Base-by-base conservation (phyloP, 1,140 invertebrate species). In the Eurytemora carolleeae region DNA sequence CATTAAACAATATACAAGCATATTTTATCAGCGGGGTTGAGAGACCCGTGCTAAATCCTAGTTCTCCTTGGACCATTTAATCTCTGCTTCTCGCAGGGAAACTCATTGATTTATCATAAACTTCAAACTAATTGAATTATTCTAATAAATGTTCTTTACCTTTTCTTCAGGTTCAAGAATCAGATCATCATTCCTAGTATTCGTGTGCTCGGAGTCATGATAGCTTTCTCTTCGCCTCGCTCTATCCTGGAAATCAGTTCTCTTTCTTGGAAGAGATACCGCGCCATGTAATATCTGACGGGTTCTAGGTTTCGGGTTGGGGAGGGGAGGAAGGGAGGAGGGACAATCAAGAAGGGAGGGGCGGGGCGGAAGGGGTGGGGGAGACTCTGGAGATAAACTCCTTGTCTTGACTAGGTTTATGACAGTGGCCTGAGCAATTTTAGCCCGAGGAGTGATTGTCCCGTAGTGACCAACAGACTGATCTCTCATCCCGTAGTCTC, bases 321-420 rank as follows among this genome's bases (percentile, higher is more conserved):
- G 31, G n/a, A 44, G 7, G 7, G 31, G 31, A 7, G 31, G 31
- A 12, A 44, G 31, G 7, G 31, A 44, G 31, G 7, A 12, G n/a
- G 31, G 31, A 7, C 7, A 7, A 12, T 7, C 7, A n/a, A 12
- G 31, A 7, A 44, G n/a, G 31, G 31, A 7, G n/a, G 31, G 31
- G n/a, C 31, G 31, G 7, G 31, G 31, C 31, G 31, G 31, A 12
- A 44, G n/a, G 7, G 31, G 59, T 15, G 59, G 59, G 31, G 59
- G 59, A 2, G 44, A 52, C 44, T 26, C 17, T 12, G 20, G 24
- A n/a, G 59, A 19, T 15, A 3, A 19, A 1, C 31, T 16, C 24
- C 2, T 26, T 18, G 1, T 19, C 7, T 44, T 60, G 59, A 60
- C 59, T 60, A 60, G 59, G 52, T 60, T 60, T 17, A 60, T 52